Evolutionary conservation across 92 coral and sea anemone species (phyloP), one percentile per base, ranked within the genome.

Genomic region (Pocillopora meandrina): DNA sequence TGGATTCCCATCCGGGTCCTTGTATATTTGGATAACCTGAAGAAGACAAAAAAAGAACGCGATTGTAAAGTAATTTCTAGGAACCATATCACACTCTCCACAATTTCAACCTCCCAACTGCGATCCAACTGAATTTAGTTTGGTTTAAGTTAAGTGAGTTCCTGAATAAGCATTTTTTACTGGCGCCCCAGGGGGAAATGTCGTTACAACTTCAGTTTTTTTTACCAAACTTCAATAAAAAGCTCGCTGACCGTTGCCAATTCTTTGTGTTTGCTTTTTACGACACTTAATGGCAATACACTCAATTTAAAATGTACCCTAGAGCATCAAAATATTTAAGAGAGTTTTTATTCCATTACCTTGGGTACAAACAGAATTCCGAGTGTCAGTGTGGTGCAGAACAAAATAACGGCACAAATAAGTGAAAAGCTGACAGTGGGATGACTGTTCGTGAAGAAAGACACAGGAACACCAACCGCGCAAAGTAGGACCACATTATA

Each of bases 1-100:
- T 4, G 97, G 97, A 84, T 91, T 93, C 3, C 94, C 95, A 65
- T 93, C 89, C 1, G 97, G 97, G 68, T 93, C 94, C 75, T 93
- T 93, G 90, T 90, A 89, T 89, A 93, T 91, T 72, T 89, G 92
- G 15, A 91, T 84, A 9, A 92, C 93, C 97, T 92, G 68, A 16
- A 20, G 13, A 36, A 18, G 12, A 76, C 14, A 57, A 57, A 7
- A 3, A 42, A 42, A 3, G 52, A 42, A 3, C 4, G 1, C 52
- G 52, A 42, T 42, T 42, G 52, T 42, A 1, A 42, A 42, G 52
- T 7, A 3, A 42, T 42, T 3, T 42, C 52, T 42, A 42, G 52
- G 52, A 0, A 42, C 5, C 0, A 5, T 5, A 42, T 3, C 8
- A 5, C 52, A 3, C 4, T 42, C 52, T 42, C 52, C 8, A 42